Percentiles rank a stretch among this genome's conserved stretches.
phyloP scores from a whole-genome alignment of 2,113 vertebrate species.

The Acanthisitta chloris region DNA sequence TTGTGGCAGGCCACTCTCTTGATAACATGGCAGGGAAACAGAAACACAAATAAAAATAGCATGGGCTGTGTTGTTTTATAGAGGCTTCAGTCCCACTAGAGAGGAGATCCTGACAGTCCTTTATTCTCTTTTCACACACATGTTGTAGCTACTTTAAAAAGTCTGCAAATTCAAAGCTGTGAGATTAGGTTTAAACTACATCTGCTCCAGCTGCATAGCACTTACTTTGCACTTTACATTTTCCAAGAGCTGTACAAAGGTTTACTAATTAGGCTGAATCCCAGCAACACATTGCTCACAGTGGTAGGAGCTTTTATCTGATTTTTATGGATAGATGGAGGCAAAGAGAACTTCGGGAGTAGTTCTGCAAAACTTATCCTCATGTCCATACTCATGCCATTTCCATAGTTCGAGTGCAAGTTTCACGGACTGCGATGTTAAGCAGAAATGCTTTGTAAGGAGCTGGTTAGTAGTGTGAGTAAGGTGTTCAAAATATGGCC shows the following conservation, averaged over 20 bases:
- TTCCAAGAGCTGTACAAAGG: background rate
- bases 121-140: background rate
- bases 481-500: slow-evolving; percentile 31
- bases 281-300: background rate
- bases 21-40: background rate
- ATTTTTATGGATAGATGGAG: background rate
- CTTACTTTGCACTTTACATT: background rate
- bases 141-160: background rate
- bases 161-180: background rate
- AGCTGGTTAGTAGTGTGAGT: background rate
- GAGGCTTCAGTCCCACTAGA: background rate
- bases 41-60: background rate
- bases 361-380: background rate
- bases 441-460: slow-evolving; percentile 29
- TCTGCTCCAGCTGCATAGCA: background rate
- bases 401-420: background rate
- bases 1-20: slow-evolving; percentile 7
- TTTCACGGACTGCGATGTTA: background rate
- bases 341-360: background rate
- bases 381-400: background rate
- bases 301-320: background rate
- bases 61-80: background rate
- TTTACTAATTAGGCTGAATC: slow-evolving; percentile 32
- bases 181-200: background rate
- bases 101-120: background rate